Base-by-base conservation (phyloP, 2,888 invertebrate genomes). In the Willowsia nigromaculata region DNA sequence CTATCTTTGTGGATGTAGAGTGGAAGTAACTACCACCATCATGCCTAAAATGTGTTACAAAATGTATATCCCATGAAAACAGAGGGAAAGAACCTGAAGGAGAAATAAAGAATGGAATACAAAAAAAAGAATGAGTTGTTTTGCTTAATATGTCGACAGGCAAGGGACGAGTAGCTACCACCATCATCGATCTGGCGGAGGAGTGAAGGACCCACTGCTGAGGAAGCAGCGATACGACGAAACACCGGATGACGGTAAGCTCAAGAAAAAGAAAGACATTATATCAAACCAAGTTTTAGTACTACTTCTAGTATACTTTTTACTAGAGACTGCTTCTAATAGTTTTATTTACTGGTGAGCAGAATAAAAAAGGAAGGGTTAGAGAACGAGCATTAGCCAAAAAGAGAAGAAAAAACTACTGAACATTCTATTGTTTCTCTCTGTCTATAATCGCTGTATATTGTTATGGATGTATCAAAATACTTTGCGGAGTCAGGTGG, bases 171-270 rank as follows among this genome's bases (percentile, higher is more conserved):
- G 71, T 76, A 89, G 89, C 89, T 89, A 91, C 89, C 90, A 90
- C 83, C 91, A 90, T 86, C 90, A 90, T 90, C 90, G 90, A 90
- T 89, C 90, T 87, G 88, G 76, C 47, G 80, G 88, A 71, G 91
- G 92, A 88, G 91, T 90, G 90, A 90, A 91, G 90, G 92, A 92
- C 89, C 92, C 92, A 88, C 91, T 92, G 85, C 88, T 92, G 90
- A 92, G 92, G 89, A 92, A 92, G 89, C 92, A 92, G 84, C 91
- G 92, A 88, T 92, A 92, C 89, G 92, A 92, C 83, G 92, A 92
- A 90, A 90, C 91, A 84, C 91, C 91, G 85, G 92, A 92, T 91
- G 92, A 92, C 90, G 92, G 92, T 92, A 90, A 92, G 91, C 80
- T 71, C 76, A 37, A 89, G 59, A 86, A 80, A 86, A 47, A 43